Evolutionary conservation across 2,888 invertebrate genomes (phyloP), one percentile per base, ranked within the genome.

Genomic region (Cataglyphis albicans): DNA sequence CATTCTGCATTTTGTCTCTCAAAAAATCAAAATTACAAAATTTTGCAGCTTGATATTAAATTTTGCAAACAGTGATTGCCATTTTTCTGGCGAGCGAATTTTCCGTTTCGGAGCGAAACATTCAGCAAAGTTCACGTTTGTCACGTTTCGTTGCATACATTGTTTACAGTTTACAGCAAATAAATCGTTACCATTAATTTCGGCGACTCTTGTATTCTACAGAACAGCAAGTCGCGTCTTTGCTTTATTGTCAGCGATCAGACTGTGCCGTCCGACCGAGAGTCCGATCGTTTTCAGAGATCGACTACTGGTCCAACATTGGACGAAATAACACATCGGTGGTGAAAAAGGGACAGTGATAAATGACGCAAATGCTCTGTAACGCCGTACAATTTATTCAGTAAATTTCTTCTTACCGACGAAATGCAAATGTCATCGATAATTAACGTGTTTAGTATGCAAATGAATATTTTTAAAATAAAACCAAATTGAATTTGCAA

Each of bases 111-210:
- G 41, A 52, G 29, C 44, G 35, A 29, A 68, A 59, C 15, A 10
- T 64, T 68, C 65, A 59, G 59, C 41, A 72, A 59, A 64, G 18
- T 70, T n/a, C 52, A 52, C 48, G 76, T 78, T 81, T 75, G 6
- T 35, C 32, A 35, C 65, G 81, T 48, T 35, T 35, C 32, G 64
- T 52, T 67, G 18, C n/a, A 72, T 15, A 83, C 83, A 82, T 82
- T 63, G 83, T 70, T 78, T 78, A n/a, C 15, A 35, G 83, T 70
- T 78, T 78, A n/a, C 15, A 35, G 10, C 52, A 44, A 73, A 70
- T 80, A 75, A 84, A 88, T 89, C 87, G 75, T 73, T 82, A 89
- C 85, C 89, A 91, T 92, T 91, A 91, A 87, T 89, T 90, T 83
- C 87, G 81, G 83, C 68, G 89, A 87, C 84, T 86, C 86, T 90